phyloP scores from a whole-genome alignment of 2,113 vertebrate species.

The Trichomycterus rosablanca region DNA sequence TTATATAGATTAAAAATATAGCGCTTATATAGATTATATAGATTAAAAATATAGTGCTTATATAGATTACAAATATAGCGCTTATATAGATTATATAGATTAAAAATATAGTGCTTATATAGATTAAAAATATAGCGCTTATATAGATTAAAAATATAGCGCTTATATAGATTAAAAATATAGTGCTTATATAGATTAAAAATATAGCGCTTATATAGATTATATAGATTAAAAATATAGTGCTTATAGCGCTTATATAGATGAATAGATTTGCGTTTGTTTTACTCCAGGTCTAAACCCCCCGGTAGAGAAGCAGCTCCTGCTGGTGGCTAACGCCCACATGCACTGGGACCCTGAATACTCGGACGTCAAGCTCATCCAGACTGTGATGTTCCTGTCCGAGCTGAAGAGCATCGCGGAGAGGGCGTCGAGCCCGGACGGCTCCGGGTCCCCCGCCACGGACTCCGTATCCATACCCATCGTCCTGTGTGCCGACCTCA shows the following conservation, averaged over 20 bases:
- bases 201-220: too few species aligned
- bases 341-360: slow-evolving; percentile 99
- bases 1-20: too few species aligned
- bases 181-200: too few species aligned
- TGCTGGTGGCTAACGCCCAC: slow-evolving; percentile 94
- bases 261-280: background rate
- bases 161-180: too few species aligned
- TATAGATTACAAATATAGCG: too few species aligned
- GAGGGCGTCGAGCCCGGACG: slow-evolving; percentile 74
- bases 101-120: too few species aligned
- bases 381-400: slow-evolving; percentile 98
- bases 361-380: slow-evolving; percentile 95
- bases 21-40: too few species aligned
- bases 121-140: too few species aligned
- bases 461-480: slow-evolving; percentile 88
- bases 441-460: slow-evolving; percentile 72
- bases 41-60: too few species aligned
- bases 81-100: too few species aligned
- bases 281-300: slow-evolving; percentile 75
- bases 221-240: background rate
- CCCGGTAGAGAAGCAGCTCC: slow-evolving; percentile 81
- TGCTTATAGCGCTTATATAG: background rate
- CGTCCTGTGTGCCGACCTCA: slow-evolving; percentile 97
- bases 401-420: slow-evolving; percentile 95
- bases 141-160: too few species aligned